Evolutionary conservation across 1,140 invertebrate genomes (phyloP).

Genomic region (Manduca sexta): DNA sequence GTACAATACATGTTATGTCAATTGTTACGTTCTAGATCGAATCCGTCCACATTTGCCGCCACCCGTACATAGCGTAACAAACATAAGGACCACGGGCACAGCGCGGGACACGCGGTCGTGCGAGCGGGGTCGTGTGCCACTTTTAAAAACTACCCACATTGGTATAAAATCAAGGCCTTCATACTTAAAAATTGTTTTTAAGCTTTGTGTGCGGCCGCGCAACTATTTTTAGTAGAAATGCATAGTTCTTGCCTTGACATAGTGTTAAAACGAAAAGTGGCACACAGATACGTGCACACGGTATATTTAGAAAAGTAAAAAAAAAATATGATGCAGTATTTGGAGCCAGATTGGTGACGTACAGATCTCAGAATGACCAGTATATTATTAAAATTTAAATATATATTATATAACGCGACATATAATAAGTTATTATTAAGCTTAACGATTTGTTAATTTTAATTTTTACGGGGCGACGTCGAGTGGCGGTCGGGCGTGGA

Average conservation of each 20-base stretch:
- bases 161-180: too few relatives aligned
- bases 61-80: too few relatives aligned
- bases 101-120: too few relatives aligned
- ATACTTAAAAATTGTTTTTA: too few relatives aligned
- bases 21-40: too few relatives aligned
- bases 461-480: conserved; percentile 10
- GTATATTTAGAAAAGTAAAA: conserved; percentile 5
- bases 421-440: conserved; percentile 17
- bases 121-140: too few relatives aligned
- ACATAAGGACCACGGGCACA: too few relatives aligned
- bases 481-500: neutral
- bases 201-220: too few relatives aligned
- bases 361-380: conserved; percentile 67
- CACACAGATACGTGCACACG: conserved; percentile 8
- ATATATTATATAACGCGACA: conserved; percentile 17
- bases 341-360: conserved; percentile 41
- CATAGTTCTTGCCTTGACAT: neutral
- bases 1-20: neutral
- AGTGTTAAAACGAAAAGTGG: conserved; percentile 5
- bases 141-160: too few relatives aligned
- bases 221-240: too few relatives aligned
- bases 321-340: conserved; percentile 26
- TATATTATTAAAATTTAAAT: conserved; percentile 42
- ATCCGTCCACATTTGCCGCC: too few relatives aligned
- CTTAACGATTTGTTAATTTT: conserved; percentile 31